Base-by-base conservation (phyloP, 1,140 invertebrate genomes). In the Bombyx mandarina region DNA sequence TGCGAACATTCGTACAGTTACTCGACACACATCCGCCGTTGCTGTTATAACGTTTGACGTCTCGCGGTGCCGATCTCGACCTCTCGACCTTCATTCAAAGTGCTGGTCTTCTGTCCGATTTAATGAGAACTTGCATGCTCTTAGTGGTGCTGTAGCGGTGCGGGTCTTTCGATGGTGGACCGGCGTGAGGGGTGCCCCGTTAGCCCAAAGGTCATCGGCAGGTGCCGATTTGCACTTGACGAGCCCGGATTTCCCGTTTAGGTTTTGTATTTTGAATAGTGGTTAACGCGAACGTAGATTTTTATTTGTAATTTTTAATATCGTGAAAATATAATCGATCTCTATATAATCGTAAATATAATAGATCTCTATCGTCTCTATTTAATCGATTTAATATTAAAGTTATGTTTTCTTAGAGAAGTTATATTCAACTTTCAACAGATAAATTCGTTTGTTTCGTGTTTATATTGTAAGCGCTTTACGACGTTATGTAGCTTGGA, bases 181-280 rank as follows among this genome's bases (percentile, higher is more conserved):
- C 45, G 22, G 0, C 8, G 57, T 66, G 54, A 68, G 72, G 68
- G 73, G 77, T 70, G 72, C 69, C 69, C 82, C 80, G 82, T 83
- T 86, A 86, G 79, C 60, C 66, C 65, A 54, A 69, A 70, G 82
- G 77, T 86, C 82, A 82, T 81, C 79, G 78, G 75, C 82, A 86
- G 78, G 80, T 86, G 82, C 72, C 74, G 78, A 82, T 83, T 79
- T 79, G 71, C 71, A 75, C 74, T 78, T 82, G 82, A 86, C 79
- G 73, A 74, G 78, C 77, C 58, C 67, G 73, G 67, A 58, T 78
- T 73, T 73, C 79, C 79, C 77, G 82, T 81, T 86, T 82, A 81
- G 80, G 79, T 68, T 70, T 56, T 58, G 71, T 73, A 80, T 83
- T 81, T 78, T 83, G 78, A 67, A 63, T 43, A 7, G 8, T 52